Evolutionary conservation across 2,888 invertebrate genomes (phyloP), one percentile per base, ranked within the genome.

Genomic region (Spialia ferax): DNA sequence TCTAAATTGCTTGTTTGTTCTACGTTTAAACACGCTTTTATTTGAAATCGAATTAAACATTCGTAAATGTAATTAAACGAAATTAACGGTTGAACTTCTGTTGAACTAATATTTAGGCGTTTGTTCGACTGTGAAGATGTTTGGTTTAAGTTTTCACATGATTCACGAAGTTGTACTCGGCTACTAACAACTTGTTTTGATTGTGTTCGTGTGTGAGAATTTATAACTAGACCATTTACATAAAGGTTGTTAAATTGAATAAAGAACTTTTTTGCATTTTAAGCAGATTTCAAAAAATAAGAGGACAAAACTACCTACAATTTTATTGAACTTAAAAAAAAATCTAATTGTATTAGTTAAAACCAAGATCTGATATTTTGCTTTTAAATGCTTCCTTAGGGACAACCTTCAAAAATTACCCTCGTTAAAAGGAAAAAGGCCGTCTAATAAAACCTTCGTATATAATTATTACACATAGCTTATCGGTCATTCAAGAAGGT

Each of bases 381-480:
- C 35, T 38, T 38, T 38, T n/a, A n/a, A 38, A 38, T 13, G n/a
- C 7, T 2, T 42, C 7, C 42, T 42, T 15, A 15, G 0, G 1
- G 6, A 7, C 2, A 15, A 6, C 42, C 15, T 42, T 7, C 2
- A 15, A 42, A 42, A 42, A 42, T 15, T 42, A 42, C 20, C 22
- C 48, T 50, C 22, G 48, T 48, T 57, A 48, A 48, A 57, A 79
- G 73, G 72, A 71, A 77, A 79, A 78, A 74, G 75, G 68, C 73
- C 75, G 74, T 83, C 80, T 82, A 85, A n/a, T 42, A 85, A 85
- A 13, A 82, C 82, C 79, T 84, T 83, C 82, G 84, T 81, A 80
- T 77, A 81, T 79, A 78, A 82, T 76, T 78, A 83, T 81, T 80
- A 85, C 84, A 83, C 74, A 73, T 73, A 74, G 70, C 82, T 88